phyloP scores from a whole-genome alignment of 2,797 vertebrate genomes.

The Typhlichthys subterraneus region DNA sequence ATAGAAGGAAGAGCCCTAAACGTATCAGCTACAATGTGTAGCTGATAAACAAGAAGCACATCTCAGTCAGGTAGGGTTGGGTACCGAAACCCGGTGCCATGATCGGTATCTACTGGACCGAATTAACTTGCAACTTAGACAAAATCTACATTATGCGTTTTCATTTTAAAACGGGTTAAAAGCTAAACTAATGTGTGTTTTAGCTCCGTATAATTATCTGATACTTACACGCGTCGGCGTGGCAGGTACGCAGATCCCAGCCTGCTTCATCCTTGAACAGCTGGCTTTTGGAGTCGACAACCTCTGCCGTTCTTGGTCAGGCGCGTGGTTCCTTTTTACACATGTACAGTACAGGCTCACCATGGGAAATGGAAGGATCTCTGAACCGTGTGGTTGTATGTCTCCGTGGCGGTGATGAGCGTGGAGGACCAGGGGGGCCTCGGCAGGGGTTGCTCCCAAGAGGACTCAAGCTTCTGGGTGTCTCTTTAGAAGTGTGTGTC shows the following conservation, averaged over 20 bases:
- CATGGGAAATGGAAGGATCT: slow-evolving; percentile 34
- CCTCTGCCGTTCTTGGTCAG: slow-evolving; percentile 30
- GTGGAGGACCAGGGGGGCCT: slow-evolving; percentile 17
- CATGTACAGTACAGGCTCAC: slow-evolving; percentile 11
- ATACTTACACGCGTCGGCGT: too few relatives aligned
- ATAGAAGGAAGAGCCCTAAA: not conserved
- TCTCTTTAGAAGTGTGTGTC: slow-evolving; percentile 53
- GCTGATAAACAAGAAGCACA: slow-evolving; percentile 11
- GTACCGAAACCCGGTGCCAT: not conserved
- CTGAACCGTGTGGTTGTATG: slow-evolving; percentile 7
- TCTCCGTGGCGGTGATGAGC: slow-evolving; percentile 30
- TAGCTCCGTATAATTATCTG: too few relatives aligned
- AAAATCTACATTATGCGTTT: too few relatives aligned
- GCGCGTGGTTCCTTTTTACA: not conserved
- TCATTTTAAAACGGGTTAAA: too few relatives aligned
- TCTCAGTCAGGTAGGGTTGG: not conserved
- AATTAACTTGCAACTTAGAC: too few relatives aligned
- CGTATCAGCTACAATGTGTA: slow-evolving; percentile 1
- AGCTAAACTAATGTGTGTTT: too few relatives aligned
- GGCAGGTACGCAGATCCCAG: not conserved
- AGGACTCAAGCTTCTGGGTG: slow-evolving; percentile 41
- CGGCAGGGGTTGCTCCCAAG: slow-evolving; percentile 21
- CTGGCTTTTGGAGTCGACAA: slow-evolving; percentile 11
- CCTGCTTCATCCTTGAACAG: slow-evolving; percentile 16
- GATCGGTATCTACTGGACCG: too few relatives aligned